Conservation (phyloP, 1,140 invertebrate genomes). For the Drosophila burlai region DNA sequence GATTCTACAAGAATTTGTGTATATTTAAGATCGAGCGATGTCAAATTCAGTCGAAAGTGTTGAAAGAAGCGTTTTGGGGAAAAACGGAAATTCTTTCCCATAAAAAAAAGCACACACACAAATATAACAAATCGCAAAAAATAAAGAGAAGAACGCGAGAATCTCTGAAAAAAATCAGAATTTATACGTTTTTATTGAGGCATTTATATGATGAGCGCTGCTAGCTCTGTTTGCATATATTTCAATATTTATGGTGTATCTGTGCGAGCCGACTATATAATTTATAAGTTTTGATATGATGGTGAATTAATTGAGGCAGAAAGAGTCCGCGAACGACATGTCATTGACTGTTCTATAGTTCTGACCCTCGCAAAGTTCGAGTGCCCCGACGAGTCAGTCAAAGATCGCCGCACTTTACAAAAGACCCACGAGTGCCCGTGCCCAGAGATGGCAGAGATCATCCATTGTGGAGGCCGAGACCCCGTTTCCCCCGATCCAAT, state of each 20-base stretch:
- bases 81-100: constrained; percentile 70
- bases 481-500: constrained; percentile 12
- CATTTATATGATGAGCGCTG: constrained; percentile 33
- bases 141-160: constrained; percentile 9
- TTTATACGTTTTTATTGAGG: constrained; percentile 61
- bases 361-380: constrained; percentile 81
- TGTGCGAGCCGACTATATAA: constrained; percentile 48
- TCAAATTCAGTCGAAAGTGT: constrained; percentile 64
- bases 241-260: constrained; percentile 50
- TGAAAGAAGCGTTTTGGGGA: constrained; percentile 56
- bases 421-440: not conserved
- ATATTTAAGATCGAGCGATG: constrained; percentile 46
- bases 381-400: constrained; percentile 45
- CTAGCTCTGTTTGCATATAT: constrained; percentile 47
- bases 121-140: constrained; percentile 47
- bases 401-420: constrained; percentile 79
- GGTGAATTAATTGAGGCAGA: constrained; percentile 68
- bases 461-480: constrained; percentile 56
- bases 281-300: constrained; percentile 75
- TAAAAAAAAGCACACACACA: constrained; percentile 25
- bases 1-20: constrained; percentile 67
- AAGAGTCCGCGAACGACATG: constrained; percentile 40
- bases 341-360: constrained; percentile 81
- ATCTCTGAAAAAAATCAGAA: constrained; percentile 16
- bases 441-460: constrained; percentile 8